Conservation (phyloP, 2,888 invertebrate genomes). For the Merodon equestris region DNA sequence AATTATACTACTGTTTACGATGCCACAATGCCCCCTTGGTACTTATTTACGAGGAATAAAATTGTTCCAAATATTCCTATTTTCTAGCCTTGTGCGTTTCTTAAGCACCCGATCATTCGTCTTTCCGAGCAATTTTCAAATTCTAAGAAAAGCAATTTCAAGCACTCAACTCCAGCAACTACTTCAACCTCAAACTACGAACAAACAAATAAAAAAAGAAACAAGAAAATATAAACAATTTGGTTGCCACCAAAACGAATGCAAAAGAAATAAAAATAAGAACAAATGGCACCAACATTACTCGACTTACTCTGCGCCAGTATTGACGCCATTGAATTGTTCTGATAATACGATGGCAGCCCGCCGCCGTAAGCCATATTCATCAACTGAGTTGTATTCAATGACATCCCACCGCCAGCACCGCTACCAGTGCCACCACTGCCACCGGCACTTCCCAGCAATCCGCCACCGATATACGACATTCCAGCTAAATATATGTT, state of each 20-base stretch:
- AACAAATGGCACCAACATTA: slow-evolving; percentile 75
- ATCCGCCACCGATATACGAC: slow-evolving; percentile 43
- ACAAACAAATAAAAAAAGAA: too few relatives aligned
- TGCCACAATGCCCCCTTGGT: too few relatives aligned
- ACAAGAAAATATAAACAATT: not conserved
- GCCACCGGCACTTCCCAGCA: slow-evolving; percentile 58
- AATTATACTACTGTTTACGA: too few relatives aligned
- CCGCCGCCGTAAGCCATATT: slow-evolving; percentile 78
- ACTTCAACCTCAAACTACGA: too few relatives aligned
- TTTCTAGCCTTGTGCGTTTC: too few relatives aligned
- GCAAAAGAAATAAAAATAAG: slow-evolving; percentile 39
- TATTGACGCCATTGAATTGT: slow-evolving; percentile 83
- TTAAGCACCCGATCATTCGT: too few relatives aligned
- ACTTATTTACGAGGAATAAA: too few relatives aligned
- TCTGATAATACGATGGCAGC: slow-evolving; percentile 78
- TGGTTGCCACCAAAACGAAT: slow-evolving; percentile 7
- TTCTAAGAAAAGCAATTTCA: too few relatives aligned
- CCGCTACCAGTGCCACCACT: slow-evolving; percentile 54
- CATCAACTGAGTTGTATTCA: slow-evolving; percentile 75
- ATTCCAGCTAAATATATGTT: slow-evolving; percentile 55
- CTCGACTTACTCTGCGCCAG: slow-evolving; percentile 90
- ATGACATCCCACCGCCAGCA: slow-evolving; percentile 51
- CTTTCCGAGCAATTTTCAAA: too few relatives aligned
- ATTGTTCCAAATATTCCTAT: too few relatives aligned
- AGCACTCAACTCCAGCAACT: too few relatives aligned